Base-by-base conservation (phyloP, 2,888 invertebrate genomes). In the Leucania comma region DNA sequence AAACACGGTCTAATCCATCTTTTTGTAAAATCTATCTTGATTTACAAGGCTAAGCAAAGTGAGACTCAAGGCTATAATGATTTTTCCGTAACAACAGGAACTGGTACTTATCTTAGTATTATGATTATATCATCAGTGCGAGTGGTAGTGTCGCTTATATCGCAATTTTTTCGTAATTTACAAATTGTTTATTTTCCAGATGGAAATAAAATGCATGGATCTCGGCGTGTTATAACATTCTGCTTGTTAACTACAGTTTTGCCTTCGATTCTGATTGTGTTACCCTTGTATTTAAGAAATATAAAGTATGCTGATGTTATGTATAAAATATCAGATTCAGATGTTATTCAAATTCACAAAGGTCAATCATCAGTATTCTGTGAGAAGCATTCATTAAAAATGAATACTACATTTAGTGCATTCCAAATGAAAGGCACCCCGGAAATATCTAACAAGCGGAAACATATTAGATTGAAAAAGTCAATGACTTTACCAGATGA, bases 311-410 rank as follows among this genome's bases (percentile, higher is more conserved):
- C 97, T 42, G 98, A 98, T 96, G 97, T 98, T 29, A 96, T 96
- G 79, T 98, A 98, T 88, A 97, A 97, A 80, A 97, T 98, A 83
- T 98, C 98, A 12, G 98, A 98, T 91, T 98, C 98, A 1, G 98
- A 98, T 93, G 97, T 98, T 24, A 96, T 98, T 63, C 98, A 98
- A 90, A 98, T 98, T 77, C 97, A 97, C 73, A 97, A 98, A 92
- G 98, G 98, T 50, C 97, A 98, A 77, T 98, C 98, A 14, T 97
- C 98, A 54, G 94, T 98, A 86, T 98, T 98, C 95, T 98, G 98
- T 91, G 95, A 98, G 93, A 97, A 97, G 86, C 98, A 98, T 91
- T 97, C 97, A 53, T 92, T 98, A 63, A 96, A 96, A 89, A 98
- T 98, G 98, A 98, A 97, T 89, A 96, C 97, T 32, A 92, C 94